A percentile compares a stretch with the other conserved stretches of the same genome.
Conservation (phyloP, 2,797 vertebrate genomes). For the Pseudochirops cupreus region DNA sequence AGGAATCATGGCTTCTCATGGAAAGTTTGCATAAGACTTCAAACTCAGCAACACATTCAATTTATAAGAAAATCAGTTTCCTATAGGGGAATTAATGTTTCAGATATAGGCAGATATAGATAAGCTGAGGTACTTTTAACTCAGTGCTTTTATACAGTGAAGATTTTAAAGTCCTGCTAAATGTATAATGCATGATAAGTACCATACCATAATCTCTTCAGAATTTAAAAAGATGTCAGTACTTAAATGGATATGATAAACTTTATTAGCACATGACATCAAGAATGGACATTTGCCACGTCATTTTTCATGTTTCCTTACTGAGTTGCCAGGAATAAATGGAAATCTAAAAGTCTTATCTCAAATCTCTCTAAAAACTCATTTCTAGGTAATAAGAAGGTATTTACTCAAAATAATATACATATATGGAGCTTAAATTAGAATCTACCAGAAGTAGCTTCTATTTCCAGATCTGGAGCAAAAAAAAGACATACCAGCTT, state of each 20-base stretch:
- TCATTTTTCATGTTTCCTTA: constrained; percentile 42
- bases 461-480: not conserved
- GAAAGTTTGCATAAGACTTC: not conserved
- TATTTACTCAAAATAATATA: not conserved
- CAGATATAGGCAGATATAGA: no score
- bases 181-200: not conserved
- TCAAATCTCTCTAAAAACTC: not conserved
- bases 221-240: not conserved
- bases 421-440: not conserved
- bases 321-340: constrained; percentile 33
- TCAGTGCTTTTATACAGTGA: not conserved
- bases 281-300: not conserved
- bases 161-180: not conserved
- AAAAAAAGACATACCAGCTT: constrained; percentile 87
- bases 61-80: constrained; percentile 12
- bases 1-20: constrained; percentile 16
- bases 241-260: not conserved
- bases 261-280: not conserved
- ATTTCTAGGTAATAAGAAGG: constrained; percentile 28
- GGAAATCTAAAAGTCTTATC: constrained; percentile 31
- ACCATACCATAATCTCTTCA: not conserved
- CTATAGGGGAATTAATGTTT: no score
- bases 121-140: no score
- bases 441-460: not conserved
- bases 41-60: not conserved